Conservation (phyloP, 2,797 vertebrate species). For the Protonibea diacanthus region DNA sequence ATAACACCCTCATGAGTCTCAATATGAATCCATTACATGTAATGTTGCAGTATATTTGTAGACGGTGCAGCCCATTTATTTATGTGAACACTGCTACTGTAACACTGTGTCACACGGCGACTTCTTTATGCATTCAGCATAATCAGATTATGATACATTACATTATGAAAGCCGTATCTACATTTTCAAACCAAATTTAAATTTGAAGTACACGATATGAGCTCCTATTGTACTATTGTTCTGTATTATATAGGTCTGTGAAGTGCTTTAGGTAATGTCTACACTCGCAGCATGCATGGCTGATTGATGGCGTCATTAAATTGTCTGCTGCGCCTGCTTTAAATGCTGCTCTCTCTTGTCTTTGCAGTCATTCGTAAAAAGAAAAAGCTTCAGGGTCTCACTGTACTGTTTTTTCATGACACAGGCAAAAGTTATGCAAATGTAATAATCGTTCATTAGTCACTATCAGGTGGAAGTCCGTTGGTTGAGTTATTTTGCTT, state of each 20-base stretch:
- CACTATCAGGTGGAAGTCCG: conserved; percentile 31
- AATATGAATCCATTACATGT: background rate
- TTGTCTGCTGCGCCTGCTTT: conserved; percentile 40
- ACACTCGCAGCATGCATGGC: conserved; percentile 5
- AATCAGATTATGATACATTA: background rate
- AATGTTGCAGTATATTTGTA: background rate
- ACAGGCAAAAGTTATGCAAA: conserved; percentile 53
- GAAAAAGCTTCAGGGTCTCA: conserved; percentile 15
- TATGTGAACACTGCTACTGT: background rate
- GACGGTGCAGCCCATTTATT: background rate
- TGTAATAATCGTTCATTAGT: conserved; percentile 57
- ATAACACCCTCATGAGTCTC: background rate
- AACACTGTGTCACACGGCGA: background rate
- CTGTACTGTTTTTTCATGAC: conserved; percentile 32
- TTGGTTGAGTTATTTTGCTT: conserved; percentile 32
- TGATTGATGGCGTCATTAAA: conserved; percentile 62
- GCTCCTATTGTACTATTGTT: background rate
- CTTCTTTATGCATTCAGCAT: background rate
- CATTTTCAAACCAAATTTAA: background rate
- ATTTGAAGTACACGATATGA: conserved; percentile 6
- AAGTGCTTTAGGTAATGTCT: conserved; percentile 25
- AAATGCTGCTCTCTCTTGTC: conserved; percentile 53
- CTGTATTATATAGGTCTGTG: background rate
- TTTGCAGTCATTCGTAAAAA: conserved; percentile 37
- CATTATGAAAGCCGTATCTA: background rate